phyloP scores from a whole-genome alignment of 2,797 vertebrate genomes.

The Silurus aristotelis region DNA sequence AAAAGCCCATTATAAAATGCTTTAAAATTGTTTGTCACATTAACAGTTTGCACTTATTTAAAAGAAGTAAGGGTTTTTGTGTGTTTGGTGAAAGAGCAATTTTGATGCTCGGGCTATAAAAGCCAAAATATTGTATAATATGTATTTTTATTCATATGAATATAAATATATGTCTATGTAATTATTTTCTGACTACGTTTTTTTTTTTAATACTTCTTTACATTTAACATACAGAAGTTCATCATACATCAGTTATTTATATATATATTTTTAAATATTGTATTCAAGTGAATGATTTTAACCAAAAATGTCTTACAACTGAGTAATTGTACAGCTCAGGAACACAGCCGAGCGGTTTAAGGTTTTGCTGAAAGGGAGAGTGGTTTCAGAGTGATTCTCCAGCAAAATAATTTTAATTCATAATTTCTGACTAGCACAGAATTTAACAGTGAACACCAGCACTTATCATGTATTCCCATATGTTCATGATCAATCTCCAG shows the following conservation, averaged over 20 bases:
- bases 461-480: not conserved
- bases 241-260: not conserved
- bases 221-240: not conserved
- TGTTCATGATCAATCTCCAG: not conserved
- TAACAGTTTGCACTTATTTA: conserved; percentile 88
- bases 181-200: conserved; percentile 62
- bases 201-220: conserved; percentile 50
- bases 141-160: conserved; percentile 85
- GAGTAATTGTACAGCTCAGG: not conserved
- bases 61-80: conserved; percentile 72
- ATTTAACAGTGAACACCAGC: not conserved
- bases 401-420: not conserved
- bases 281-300: not conserved
- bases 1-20: conserved; percentile 72
- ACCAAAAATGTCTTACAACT: not conserved
- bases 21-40: conserved; percentile 80
- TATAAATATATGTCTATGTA: conserved; percentile 86
- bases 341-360: not conserved
- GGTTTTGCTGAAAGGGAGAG: not conserved
- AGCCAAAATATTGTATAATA: conserved; percentile 78
- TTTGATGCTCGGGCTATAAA: conserved; percentile 70
- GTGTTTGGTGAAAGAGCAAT: conserved; percentile 72
- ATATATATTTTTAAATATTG: not conserved
- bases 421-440: not conserved
- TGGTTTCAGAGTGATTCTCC: not conserved